Conservation (phyloP, 2,888 invertebrate genomes). For the Mechanitis mazaeus region DNA sequence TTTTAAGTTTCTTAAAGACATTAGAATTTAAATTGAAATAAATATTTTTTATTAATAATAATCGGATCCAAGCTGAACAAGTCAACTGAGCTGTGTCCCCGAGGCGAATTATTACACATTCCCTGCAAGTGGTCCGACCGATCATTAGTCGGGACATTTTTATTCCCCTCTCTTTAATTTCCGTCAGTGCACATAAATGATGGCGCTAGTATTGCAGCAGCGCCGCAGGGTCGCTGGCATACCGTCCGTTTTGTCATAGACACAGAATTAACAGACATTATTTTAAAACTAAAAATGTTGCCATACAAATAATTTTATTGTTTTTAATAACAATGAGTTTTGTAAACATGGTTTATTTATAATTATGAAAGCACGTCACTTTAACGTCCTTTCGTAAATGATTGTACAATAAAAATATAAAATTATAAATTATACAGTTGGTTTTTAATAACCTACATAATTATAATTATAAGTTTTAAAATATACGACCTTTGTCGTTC, state of each 20-base stretch:
- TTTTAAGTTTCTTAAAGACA: background rate
- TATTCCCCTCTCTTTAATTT: constrained; percentile 74
- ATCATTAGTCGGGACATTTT: constrained; percentile 72
- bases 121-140: constrained; percentile 67
- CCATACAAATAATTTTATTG: too few species aligned
- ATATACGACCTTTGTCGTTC: too few species aligned
- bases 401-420: too few species aligned
- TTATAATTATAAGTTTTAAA: too few species aligned
- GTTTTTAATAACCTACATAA: too few species aligned
- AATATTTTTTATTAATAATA: background rate
- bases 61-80: constrained; percentile 29
- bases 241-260: constrained; percentile 46
- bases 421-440: too few species aligned
- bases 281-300: background rate
- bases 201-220: constrained; percentile 60
- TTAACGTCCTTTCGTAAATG: too few species aligned
- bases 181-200: constrained; percentile 70
- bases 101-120: constrained; percentile 72
- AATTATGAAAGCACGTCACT: too few species aligned
- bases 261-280: constrained; percentile 30
- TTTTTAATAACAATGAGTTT: too few species aligned
- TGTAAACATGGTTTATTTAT: too few species aligned
- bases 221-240: constrained; percentile 55
- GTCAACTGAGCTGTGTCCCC: constrained; percentile 45
- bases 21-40: background rate